Evolutionary conservation across 2,888 invertebrate species (phyloP).

Genomic region (Pristionchus entomophagus): DNA sequence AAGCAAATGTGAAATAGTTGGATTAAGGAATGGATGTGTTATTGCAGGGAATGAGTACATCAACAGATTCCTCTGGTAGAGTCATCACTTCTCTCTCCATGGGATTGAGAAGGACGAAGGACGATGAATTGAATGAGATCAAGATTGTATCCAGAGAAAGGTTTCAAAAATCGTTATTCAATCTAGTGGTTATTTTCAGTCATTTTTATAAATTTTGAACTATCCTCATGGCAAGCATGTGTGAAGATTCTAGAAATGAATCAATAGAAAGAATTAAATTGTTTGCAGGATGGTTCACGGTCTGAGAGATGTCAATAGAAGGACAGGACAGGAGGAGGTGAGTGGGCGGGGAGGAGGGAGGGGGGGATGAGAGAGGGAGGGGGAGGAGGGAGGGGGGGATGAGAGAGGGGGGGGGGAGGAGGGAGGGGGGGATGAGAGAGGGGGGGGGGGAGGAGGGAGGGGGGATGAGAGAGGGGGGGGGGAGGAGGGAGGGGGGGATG

Average conservation of each 20-base stretch:
- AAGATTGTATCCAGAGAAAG: constrained; percentile 41
- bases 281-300: constrained; percentile 39
- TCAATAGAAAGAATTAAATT: not conserved
- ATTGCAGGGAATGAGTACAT: not conserved
- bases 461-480: not conserved
- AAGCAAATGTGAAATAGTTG: not conserved
- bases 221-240: too few species aligned
- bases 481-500: not conserved
- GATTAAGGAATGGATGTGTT: too few species aligned
- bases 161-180: too few species aligned
- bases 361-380: not conserved
- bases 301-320: not conserved
- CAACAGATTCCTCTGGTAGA: constrained; percentile 31
- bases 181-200: too few species aligned
- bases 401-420: not conserved
- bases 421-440: not conserved
- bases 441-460: not conserved
- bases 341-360: too few species aligned
- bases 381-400: not conserved
- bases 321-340: constrained; percentile 31
- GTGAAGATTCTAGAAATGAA: not conserved
- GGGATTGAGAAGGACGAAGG: constrained; percentile 45
- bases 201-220: not conserved
- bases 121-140: constrained; percentile 8
- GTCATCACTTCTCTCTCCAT: constrained; percentile 41